Evolutionary conservation across 2,888 invertebrate species (phyloP), one percentile per base, ranked within the genome.

Genomic region (Gasteruption jaculator): DNA sequence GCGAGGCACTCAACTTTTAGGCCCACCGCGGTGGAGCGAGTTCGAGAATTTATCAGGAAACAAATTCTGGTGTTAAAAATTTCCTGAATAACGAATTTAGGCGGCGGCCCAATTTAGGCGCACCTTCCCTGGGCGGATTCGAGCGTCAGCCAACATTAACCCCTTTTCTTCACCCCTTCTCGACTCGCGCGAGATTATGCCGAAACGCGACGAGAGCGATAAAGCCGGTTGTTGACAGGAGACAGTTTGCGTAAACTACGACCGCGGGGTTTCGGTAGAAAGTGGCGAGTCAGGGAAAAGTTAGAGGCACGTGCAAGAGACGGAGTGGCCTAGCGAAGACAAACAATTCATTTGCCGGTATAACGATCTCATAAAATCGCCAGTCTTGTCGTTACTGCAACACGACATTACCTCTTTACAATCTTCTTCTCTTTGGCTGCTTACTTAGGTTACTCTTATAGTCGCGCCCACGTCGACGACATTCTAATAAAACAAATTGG

Each of bases 401-500:
- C 42, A 35, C 41, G 42, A 48, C 42, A 37, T 42, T 39, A 36
- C 38, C 10, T 18, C 25, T 18, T 34, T 38, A 5, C 27, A 11
- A 4, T 32, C 15, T 26, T 22, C 22, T 25, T 25, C 27, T 22
- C 14, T 14, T 18, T 15, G 8, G n/a, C 12, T 32, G 21, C 21
- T 14, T 32, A n/a, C n/a, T 11, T 22, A 27, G 6, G 15, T 14
- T 27, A 5, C 20, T 2, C 15, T 10, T 19, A 8, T 14, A 33
- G 14, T 19, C 15, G 11, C 40, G 45, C 37, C 25, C 43, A 46
- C 46, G 40, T 36, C 29, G 35, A 35, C 41, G 41, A 36, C 44
- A 47, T 49, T 45, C 43, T 53, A 56, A 56, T 56, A 51, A 58
- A 59, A 54, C 53, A 57, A 59, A 60, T 60, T 60, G 56, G 49